Evolutionary conservation across 1,140 invertebrate species (phyloP).

Genomic region (Littorina saxatilis): DNA sequence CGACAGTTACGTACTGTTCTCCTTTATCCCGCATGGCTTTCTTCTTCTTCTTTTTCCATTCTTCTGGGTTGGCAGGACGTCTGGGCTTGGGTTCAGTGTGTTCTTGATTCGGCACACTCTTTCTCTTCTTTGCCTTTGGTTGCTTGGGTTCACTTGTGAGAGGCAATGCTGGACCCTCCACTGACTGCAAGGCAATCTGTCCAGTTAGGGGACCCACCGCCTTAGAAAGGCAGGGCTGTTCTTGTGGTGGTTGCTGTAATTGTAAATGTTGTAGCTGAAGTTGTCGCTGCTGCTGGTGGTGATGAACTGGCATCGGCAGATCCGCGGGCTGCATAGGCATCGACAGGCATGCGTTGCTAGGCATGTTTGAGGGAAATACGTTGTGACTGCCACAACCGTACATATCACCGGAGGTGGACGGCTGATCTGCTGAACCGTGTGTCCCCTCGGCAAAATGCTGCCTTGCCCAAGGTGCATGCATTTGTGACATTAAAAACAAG

Average conservation of each 20-base stretch:
- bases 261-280: neutral
- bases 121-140: neutral
- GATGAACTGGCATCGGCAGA: no score
- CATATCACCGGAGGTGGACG: neutral
- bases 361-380: no score
- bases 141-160: no score
- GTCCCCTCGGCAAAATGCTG: no score
- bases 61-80: neutral
- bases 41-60: conserved; percentile 24
- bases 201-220: no score
- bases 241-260: neutral
- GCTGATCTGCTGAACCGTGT: no score
- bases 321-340: no score
- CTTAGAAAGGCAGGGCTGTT: neutral
- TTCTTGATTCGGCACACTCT: no score
- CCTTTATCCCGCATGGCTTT: conserved; percentile 1
- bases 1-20: neutral
- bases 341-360: no score
- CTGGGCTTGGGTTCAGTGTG: neutral
- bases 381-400: neutral
- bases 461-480: neutral
- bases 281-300: no score
- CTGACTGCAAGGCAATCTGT: no score
- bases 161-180: no score
- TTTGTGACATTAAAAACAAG: conserved; percentile 5